Evolutionary conservation across 2,888 invertebrate genomes (phyloP).

Genomic region (Apotomis turbidana): DNA sequence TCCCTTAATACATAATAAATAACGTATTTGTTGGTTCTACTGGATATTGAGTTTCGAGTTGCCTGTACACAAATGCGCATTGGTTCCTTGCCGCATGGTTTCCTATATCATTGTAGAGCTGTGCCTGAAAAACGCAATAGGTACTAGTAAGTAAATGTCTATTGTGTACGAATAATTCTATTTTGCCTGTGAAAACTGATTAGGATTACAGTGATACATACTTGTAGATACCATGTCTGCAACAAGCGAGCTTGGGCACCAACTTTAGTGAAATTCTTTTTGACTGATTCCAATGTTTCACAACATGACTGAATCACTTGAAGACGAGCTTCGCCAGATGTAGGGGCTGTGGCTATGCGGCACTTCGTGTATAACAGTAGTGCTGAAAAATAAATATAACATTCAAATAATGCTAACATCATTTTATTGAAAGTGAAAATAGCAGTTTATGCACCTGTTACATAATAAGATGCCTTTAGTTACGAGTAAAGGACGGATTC

Average conservation of each 20-base stretch:
- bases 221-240: conserved; percentile 88
- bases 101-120: conserved; percentile 89
- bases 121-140: conserved; percentile 80
- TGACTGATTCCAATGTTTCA: conserved; percentile 86
- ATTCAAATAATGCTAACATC: background rate
- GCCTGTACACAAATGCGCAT: conserved; percentile 91
- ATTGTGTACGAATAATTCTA: background rate
- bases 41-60: conserved; percentile 89
- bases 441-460: background rate
- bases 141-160: conserved; percentile 9
- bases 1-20: conserved; percentile 78
- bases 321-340: conserved; percentile 73
- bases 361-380: conserved; percentile 91
- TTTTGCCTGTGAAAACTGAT: conserved; percentile 1
- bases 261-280: conserved; percentile 87
- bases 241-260: conserved; percentile 90
- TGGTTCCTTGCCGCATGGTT: conserved; percentile 89
- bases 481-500: too few relatives aligned
- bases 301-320: conserved; percentile 83
- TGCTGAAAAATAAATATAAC: conserved; percentile 53
- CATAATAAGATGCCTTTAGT: too few relatives aligned
- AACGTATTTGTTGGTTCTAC: conserved; percentile 83
- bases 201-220: conserved; percentile 51
- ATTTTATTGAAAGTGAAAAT: background rate
- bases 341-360: conserved; percentile 86